These are phyloP conservation scores for human DNA, from an alignment of 2,113 vertebrate species.

Conservation along the genomic window GRCh38 chr16:10927501-10928000, in stretches of 20 bases:
- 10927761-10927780: neutral
- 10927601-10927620: neutral
- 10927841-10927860: neutral
- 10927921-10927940: no score
- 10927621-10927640: fast-evolving
- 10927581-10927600: neutral
- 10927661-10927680: neutral
- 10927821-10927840: neutral
- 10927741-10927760: neutral
- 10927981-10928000: neutral
- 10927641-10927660: neutral
- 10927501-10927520: neutral
- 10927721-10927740: neutral
- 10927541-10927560: neutral
- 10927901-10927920: neutral
- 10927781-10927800: neutral
- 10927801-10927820: neutral
- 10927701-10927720: neutral
- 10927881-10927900: neutral
- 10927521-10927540: neutral
- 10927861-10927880: no score
- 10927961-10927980: neutral
- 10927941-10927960: neutral
- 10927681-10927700: neutral
- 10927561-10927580: neutral